phyloP scores from a whole-genome alignment of 2,113 vertebrate genomes.

The Noturus placidus region DNA sequence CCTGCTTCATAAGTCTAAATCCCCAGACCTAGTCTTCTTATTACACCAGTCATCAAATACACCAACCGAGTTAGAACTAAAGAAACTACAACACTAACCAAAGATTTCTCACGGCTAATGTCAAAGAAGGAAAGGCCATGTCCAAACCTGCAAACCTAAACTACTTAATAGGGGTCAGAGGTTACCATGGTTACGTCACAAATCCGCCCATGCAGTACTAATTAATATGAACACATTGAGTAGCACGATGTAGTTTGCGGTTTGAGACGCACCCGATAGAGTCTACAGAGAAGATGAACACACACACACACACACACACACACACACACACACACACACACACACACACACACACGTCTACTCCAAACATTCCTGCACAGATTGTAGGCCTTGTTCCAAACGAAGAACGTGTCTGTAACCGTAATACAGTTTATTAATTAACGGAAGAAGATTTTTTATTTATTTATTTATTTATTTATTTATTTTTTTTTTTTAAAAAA shows the following conservation, averaged over 20 bases:
- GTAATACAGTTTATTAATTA: neutral
- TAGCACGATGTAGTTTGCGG: neutral
- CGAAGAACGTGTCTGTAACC: neutral
- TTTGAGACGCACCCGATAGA: neutral
- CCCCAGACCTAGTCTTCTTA: fast-evolving
- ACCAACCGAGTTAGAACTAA: too few species aligned
- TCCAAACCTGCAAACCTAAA: neutral
- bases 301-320: too few species aligned
- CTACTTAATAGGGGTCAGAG: conserved; percentile 2
- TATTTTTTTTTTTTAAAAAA: too few species aligned
- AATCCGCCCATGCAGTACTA: neutral
- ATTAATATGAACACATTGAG: neutral
- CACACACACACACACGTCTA: neutral
- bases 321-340: too few species aligned
- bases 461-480: too few species aligned
- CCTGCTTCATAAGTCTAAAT: neutral
- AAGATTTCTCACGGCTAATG: neutral
- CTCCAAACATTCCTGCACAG: neutral
- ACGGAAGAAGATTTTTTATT: too few species aligned
- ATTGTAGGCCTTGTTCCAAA: neutral
- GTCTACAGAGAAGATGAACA: neutral
- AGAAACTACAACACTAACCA: neutral
- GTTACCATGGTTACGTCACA: neutral
- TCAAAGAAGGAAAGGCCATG: neutral
- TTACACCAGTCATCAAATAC: neutral